Evolutionary conservation across 1,140 invertebrate species (phyloP).

Genomic region (Temnothorax longispinosus): DNA sequence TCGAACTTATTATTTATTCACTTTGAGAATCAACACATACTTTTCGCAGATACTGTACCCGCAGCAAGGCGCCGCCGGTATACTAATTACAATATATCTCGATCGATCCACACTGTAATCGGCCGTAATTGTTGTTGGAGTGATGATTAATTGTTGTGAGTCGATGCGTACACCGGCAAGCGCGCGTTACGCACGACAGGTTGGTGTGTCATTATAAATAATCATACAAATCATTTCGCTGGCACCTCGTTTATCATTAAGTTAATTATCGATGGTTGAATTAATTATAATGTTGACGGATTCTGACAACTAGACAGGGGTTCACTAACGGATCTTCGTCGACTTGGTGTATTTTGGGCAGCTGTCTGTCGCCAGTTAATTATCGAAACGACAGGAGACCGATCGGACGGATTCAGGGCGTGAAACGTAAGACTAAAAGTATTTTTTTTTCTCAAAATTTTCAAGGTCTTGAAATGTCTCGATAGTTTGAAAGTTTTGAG

Average conservation of each 20-base stretch:
- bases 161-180: slow-evolving; percentile 37
- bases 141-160: slow-evolving; percentile 70
- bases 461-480: slow-evolving; percentile 58
- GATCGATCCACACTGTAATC: slow-evolving; percentile 65
- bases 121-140: slow-evolving; percentile 73
- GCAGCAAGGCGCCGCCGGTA: slow-evolving; percentile 25
- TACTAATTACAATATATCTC: slow-evolving; percentile 73
- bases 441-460: slow-evolving; percentile 38
- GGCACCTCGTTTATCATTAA: slow-evolving; percentile 71
- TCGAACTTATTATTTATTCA: slow-evolving; percentile 4
- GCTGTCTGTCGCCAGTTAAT: slow-evolving; percentile 19
- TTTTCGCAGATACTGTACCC: slow-evolving; percentile 25
- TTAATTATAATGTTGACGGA: slow-evolving; percentile 66
- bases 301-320: slow-evolving; percentile 53
- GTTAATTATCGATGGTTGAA: slow-evolving; percentile 72
- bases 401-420: not conserved
- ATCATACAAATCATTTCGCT: slow-evolving; percentile 71
- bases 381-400: not conserved
- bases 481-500: slow-evolving; percentile 34
- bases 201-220: slow-evolving; percentile 75
- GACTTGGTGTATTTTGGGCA: slow-evolving; percentile 28
- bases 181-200: slow-evolving; percentile 70
- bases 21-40: not conserved
- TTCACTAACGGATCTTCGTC: slow-evolving; percentile 1
- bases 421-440: not conserved